Base-by-base conservation (phyloP, 2,113 vertebrate species). In the Malaclemys terrapin region DNA sequence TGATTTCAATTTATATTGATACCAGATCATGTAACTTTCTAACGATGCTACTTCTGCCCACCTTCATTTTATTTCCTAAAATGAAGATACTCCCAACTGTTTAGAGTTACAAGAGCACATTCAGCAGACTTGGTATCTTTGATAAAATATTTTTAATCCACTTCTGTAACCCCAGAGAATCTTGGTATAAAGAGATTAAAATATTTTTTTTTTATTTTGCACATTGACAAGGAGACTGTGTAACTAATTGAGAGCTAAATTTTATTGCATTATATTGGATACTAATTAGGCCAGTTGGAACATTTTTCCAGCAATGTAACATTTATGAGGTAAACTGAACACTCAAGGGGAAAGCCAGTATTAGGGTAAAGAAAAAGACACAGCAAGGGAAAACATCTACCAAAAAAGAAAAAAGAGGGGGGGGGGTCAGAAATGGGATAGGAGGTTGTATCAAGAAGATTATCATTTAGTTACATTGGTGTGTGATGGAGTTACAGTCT, bases 181-280 rank as follows among this genome's bases (percentile, higher is more conserved):
- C 35, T 96, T 96, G 96, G 94, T 97, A 98, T 96, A 96, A 97
- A 97, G 94, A 96, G 79, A 96, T 96, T 96, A 93, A 97, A 97
- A 50, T 93, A 88, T 52, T 96, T 82, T 87, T 97, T 65, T 65
- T 97, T 96, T 93, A 83, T 94, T 89, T 49, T 85, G 24, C 49
- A 12, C 0, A 6, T 85, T 97, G 59, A 47, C 80, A 82, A 89
- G 86, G 75, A 93, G 42, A 96, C 57, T 78, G 29, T 87, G 82
- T 92, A 80, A 96, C 72, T 97, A 95, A 97, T 78, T 92, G 75
- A 94, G 80, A 96, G 49, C 29, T 93, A 78, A 62, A 59, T 87
- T 97, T 92, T 76, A 89, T 85, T 93, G 10, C 81, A 50, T 87
- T 85, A 31, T 80, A 62, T 38, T 87, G 52, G 88, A 91, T 4